Conservation (phyloP, 2,113 vertebrate species). For the Sterrhoptilus dennistouni region DNA sequence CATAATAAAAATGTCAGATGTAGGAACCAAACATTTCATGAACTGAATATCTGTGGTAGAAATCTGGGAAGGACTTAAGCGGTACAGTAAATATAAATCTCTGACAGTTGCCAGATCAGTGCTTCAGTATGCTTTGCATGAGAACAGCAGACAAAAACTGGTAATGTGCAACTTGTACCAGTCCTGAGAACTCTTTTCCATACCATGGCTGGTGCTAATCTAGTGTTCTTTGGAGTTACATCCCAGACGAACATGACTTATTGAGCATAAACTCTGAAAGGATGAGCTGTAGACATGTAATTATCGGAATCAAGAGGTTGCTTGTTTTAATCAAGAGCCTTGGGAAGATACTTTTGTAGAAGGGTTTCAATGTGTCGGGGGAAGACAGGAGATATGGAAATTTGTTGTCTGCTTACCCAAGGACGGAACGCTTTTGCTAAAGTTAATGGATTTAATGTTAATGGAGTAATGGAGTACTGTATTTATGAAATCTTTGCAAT, state of each 20-base stretch:
- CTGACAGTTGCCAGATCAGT: not conserved
- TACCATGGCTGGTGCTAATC: not conserved
- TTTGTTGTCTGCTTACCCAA: not conserved
- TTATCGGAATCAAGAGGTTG: not conserved
- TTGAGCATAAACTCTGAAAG: not conserved
- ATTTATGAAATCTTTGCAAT: not conserved
- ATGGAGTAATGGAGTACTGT: not conserved
- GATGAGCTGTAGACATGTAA: not conserved
- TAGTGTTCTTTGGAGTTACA: not conserved
- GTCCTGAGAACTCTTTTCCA: not conserved
- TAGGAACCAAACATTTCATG: not conserved
- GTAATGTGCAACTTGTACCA: not conserved
- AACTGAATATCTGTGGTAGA: not conserved
- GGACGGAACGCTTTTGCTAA: not conserved
- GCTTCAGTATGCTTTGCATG: not conserved
- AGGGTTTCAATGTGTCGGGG: not conserved
- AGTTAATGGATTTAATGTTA: not conserved
- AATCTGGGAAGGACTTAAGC: not conserved
- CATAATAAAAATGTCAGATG: not conserved
- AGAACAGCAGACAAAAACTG: not conserved
- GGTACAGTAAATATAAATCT: not conserved
- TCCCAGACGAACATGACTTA: not conserved
- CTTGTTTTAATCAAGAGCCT: not conserved
- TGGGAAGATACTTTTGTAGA: not conserved
- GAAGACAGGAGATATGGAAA: not conserved